A percentile compares a stretch with the other conserved stretches of the same genome.
Evolutionary conservation across 2,888 invertebrate genomes (phyloP).

Genomic region (Clepsis dumicolana): DNA sequence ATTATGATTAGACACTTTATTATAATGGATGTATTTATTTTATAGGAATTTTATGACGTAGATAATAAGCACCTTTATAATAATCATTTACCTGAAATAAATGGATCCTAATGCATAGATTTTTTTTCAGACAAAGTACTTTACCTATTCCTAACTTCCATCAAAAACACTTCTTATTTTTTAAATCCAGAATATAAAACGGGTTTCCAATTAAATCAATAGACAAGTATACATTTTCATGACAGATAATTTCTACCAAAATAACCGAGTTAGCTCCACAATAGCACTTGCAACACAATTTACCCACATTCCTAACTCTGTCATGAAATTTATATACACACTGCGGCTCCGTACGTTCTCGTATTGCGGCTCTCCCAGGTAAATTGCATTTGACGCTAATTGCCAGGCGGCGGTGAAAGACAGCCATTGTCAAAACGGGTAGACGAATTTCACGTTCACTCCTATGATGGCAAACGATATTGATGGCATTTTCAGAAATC

Average conservation of each 20-base stretch:
- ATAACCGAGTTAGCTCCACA: neutral
- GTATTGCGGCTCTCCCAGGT: slow-evolving; percentile 15
- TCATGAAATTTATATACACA: neutral
- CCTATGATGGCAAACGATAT: slow-evolving; percentile 1
- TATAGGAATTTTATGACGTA: slow-evolving; percentile 40
- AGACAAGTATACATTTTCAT: neutral
- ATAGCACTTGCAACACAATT: neutral
- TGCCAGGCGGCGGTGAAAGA: slow-evolving; percentile 24
- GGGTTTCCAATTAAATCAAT: too few species aligned
- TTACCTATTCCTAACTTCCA: neutral
- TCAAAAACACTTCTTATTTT: too few species aligned
- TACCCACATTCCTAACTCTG: neutral
- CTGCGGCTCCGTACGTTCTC: slow-evolving; percentile 11
- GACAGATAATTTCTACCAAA: neutral
- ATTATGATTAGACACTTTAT: slow-evolving; percentile 40
- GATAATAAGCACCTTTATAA: slow-evolving; percentile 56
- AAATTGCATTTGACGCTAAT: slow-evolving; percentile 43
- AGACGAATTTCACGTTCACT: slow-evolving; percentile 11
- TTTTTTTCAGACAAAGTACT: slow-evolving; percentile 33
- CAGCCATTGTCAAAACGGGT: slow-evolving; percentile 35
- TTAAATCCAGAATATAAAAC: too few species aligned
- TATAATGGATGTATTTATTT: slow-evolving; percentile 41
- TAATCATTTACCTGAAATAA: slow-evolving; percentile 73
- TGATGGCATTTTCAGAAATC: neutral
- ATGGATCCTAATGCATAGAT: slow-evolving; percentile 59